Conservation (phyloP, 1,140 invertebrate species). For the Zaprionus ghesquierei region DNA sequence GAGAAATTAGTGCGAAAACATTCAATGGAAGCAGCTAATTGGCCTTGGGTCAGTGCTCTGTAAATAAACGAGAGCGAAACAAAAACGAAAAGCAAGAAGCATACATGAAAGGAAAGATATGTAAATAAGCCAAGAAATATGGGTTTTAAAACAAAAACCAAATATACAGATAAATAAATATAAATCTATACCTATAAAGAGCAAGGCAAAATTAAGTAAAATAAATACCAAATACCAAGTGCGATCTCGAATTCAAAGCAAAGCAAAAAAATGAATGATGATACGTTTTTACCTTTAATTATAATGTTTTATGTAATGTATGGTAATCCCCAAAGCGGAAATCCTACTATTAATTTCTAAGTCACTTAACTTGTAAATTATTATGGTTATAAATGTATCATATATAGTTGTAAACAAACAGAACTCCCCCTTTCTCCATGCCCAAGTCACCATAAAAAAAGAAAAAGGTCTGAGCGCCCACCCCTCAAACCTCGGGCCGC, state of each 20-base stretch:
- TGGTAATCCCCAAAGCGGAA: conserved; percentile 66
- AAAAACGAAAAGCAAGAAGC: conserved; percentile 12
- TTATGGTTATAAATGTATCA: conserved; percentile 79
- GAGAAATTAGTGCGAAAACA: conserved; percentile 4
- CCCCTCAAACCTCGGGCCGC: neutral
- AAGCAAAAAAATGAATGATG: conserved; percentile 22
- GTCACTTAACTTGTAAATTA: conserved; percentile 81
- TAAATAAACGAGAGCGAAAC: conserved; percentile 55
- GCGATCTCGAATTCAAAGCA: conserved; percentile 13
- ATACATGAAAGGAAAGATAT: conserved; percentile 56
- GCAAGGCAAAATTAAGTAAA: conserved; percentile 23
- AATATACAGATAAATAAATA: neutral
- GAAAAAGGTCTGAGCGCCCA: neutral
- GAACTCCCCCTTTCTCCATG: neutral
- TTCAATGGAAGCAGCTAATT: conserved; percentile 54
- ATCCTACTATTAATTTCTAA: conserved; percentile 80
- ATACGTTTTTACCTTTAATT: conserved; percentile 75
- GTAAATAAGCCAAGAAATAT: conserved; percentile 60
- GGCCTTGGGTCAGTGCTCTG: conserved; percentile 52
- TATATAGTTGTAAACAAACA: conserved; percentile 63
- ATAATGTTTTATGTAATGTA: conserved; percentile 77
- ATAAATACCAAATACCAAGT: neutral
- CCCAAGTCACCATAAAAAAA: neutral
- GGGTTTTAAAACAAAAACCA: conserved; percentile 7
- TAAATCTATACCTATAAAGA: conserved; percentile 28